A percentile compares a stretch with the other conserved stretches of the same genome.
phyloP scores from a whole-genome alignment of 2,888 invertebrate genomes.

The Philonicus albiceps region DNA sequence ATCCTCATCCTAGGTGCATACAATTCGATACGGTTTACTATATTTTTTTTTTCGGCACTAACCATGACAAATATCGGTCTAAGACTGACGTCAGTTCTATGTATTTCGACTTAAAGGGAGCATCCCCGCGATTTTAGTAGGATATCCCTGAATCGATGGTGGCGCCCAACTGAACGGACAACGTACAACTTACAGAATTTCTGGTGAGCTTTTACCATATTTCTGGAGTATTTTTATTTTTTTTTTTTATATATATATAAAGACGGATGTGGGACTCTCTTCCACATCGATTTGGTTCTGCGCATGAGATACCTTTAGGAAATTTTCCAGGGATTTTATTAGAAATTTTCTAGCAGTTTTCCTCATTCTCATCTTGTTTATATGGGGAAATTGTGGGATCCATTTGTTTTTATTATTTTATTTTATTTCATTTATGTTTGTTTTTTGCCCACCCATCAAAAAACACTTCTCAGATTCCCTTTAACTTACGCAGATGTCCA shows the following conservation, averaged over 20 bases:
- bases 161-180: background rate
- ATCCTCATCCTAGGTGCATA: constrained; percentile 44
- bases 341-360: constrained; percentile 7
- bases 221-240: background rate
- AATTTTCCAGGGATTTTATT: background rate
- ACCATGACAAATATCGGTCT: constrained; percentile 63
- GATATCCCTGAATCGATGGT: constrained; percentile 19
- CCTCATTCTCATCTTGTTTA: background rate
- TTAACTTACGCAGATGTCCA: background rate
- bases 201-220: background rate
- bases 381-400: background rate
- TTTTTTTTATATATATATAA: no score
- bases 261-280: background rate
- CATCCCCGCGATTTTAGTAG: constrained; percentile 3
- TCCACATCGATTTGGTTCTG: background rate
- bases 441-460: background rate
- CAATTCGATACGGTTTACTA: background rate
- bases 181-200: background rate
- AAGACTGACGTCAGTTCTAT: constrained; percentile 59
- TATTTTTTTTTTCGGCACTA: constrained; percentile 56
- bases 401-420: background rate
- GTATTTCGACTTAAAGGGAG: constrained; percentile 44
- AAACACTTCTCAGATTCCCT: background rate
- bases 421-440: no score
- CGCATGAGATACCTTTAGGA: background rate